Base-by-base conservation (phyloP, 2,888 invertebrate genomes). In the Mimachlamys varia region DNA sequence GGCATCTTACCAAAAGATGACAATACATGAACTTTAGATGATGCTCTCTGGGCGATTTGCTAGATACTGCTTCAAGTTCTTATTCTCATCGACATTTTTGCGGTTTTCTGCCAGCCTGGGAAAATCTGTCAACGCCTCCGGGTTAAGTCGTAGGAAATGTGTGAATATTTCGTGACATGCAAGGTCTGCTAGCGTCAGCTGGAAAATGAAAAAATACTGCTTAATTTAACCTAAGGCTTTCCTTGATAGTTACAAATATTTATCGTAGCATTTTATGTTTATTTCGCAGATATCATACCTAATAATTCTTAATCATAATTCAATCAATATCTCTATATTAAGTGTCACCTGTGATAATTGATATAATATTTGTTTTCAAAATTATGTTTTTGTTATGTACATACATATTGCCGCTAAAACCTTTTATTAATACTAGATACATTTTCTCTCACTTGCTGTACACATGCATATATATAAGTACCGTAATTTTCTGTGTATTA, bases 171-270 rank as follows among this genome's bases (percentile, higher is more conserved):
- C 90, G 76, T 89, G 76, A 19, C 76, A 53, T 33, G 87, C 89
- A 17, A 90, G 19, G 55, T 90, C 90, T 37, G 90, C 90, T 33
- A 90, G 33, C 12, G 89, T 89, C 38, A 90, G 22, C 90, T 90
- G n/a, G 19, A 90, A 90, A 4, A 17, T 5, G 0, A 22, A 38
- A 27, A 13, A 22, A 38, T 12, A 37, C 10, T 33, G 19, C 15
- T 5, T 76, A n/a, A 76, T 33, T 89, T 22, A 19, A 33, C 33
- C 3, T 27, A 76, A 12, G 76, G 12, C n/a, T 58, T 19, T 22
- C 19, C 15, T 58, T n/a, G 4, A 58, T 7, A 58, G 13, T 53
- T 2, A 53, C 53, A 53, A n/a, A 44, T 44, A 44, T 44, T 7
- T 44, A 44, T 44, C 3, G 44, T 3, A 3, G 44, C 44, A 44